These are phyloP conservation scores for Cavia porcellus DNA, from an alignment of 2,113 vertebrate genomes.

Conservation along the genomic window DNA sequence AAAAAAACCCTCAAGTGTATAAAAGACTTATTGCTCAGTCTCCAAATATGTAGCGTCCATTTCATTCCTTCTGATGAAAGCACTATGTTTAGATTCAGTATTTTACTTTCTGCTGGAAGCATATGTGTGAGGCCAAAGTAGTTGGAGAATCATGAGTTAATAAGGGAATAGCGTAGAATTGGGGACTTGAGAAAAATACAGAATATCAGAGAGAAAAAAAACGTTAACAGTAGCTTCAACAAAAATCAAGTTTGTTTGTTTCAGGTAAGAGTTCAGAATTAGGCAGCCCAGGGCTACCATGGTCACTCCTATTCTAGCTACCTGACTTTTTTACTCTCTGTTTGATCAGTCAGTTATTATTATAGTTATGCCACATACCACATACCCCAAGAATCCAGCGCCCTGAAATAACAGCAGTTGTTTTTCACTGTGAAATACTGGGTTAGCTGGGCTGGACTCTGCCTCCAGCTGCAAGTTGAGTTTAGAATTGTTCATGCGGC, in stretches of 20 bases:
- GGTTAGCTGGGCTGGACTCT: background rate
- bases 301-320: background rate
- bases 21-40: background rate
- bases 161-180: background rate
- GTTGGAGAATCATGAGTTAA: background rate
- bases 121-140: background rate
- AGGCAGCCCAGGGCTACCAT: background rate
- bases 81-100: background rate
- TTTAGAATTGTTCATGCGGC: slow-evolving; percentile 25
- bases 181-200: slow-evolving; percentile 15
- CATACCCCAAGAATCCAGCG: background rate
- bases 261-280: background rate
- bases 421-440: background rate
- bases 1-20: background rate
- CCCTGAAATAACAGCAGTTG: slow-evolving; percentile 24
- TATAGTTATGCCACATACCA: background rate
- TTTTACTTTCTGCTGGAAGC: background rate
- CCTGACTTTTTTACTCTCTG: background rate
- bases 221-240: background rate
- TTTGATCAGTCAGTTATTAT: background rate
- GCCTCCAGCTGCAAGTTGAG: slow-evolving; percentile 5
- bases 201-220: slow-evolving; percentile 5
- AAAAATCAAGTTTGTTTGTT: background rate
- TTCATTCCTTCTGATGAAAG: background rate
- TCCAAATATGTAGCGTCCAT: background rate